Evolutionary conservation across 2,888 invertebrate species (phyloP).

Genomic region (Rhopalosiphum nymphaeae): DNA sequence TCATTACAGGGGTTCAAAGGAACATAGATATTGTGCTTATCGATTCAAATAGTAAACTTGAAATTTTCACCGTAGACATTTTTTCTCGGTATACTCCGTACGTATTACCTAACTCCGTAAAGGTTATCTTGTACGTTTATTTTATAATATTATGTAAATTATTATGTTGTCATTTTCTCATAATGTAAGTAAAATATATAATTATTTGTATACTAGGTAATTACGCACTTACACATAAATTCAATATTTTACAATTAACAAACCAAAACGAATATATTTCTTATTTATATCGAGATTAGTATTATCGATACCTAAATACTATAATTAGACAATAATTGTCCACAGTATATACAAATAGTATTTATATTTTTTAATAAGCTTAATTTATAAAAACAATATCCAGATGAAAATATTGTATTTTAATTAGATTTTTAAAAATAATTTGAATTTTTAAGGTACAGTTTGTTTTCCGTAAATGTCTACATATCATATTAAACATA

Average conservation of each 20-base stretch:
- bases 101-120: background rate
- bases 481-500: background rate
- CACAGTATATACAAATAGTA: background rate
- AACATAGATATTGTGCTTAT: constrained; percentile 4
- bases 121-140: background rate
- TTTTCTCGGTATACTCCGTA: background rate
- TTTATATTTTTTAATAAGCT: background rate
- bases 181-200: background rate
- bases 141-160: background rate
- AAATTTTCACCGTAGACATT: constrained; percentile 10
- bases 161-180: no score
- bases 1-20: constrained; percentile 36
- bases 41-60: background rate
- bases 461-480: background rate
- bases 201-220: background rate
- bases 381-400: background rate
- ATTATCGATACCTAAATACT: background rate
- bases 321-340: background rate
- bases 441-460: background rate
- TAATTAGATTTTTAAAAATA: background rate
- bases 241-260: background rate
- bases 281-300: background rate
- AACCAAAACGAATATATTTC: background rate
- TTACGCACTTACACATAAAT: background rate
- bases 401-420: background rate